These are phyloP conservation scores for Lepas anatifera DNA, from an alignment of 2,888 invertebrate genomes.

Conservation along the genomic window DNA sequence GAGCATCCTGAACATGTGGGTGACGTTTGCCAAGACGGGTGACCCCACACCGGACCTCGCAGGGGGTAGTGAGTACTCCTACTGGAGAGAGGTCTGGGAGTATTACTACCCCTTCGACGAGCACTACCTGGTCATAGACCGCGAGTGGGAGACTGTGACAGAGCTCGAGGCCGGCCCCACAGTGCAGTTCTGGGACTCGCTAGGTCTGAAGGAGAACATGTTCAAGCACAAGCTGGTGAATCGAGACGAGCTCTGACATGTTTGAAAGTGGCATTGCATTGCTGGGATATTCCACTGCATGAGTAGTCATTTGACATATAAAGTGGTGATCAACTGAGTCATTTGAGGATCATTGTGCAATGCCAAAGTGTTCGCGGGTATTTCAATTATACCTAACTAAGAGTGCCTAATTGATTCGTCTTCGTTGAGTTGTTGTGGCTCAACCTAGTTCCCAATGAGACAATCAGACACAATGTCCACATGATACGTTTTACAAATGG, in stretches of 20 bases:
- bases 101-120: not conserved
- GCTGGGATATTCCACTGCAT: no score
- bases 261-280: no score
- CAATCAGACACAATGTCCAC: no score
- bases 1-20: not conserved
- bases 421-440: no score
- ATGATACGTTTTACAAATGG: no score
- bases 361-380: no score
- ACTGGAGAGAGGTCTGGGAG: not conserved
- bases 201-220: not conserved
- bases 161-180: not conserved
- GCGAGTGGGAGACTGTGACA: not conserved
- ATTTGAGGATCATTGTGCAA: no score
- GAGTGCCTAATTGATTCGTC: no score
- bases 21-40: not conserved
- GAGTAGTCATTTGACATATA: no score
- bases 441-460: no score
- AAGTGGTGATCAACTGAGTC: no score
- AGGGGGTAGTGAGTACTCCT: not conserved
- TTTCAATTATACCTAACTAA: no score
- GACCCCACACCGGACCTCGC: conserved; percentile 1
- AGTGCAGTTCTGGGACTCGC: not conserved
- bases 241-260: not conserved
- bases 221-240: not conserved
- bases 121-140: not conserved